These are phyloP conservation scores for Geodia barretti DNA, from an alignment of 37 sponge, comb jelly and placozoan genomes.

Conservation along the genomic window DNA sequence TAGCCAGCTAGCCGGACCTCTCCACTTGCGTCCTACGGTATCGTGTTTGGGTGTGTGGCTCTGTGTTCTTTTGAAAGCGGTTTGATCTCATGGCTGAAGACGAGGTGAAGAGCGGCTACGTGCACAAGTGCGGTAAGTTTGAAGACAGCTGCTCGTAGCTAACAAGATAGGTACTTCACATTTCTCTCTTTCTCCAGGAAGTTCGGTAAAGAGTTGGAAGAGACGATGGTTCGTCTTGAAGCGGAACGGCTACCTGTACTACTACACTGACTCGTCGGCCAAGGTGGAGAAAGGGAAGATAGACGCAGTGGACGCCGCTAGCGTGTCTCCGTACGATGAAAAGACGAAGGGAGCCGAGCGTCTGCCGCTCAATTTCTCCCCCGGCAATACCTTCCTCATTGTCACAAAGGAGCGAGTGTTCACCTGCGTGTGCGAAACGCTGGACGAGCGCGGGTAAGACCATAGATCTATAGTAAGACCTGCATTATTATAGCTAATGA, in stretches of 20 bases:
- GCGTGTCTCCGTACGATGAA: slow-evolving; percentile 5
- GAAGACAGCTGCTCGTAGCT: too few relatives aligned
- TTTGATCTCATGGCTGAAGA: too few relatives aligned
- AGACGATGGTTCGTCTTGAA: slow-evolving; percentile 59
- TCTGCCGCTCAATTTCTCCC: not conserved
- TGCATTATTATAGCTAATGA: not conserved
- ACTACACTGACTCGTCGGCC: slow-evolving; percentile 25
- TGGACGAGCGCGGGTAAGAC: slow-evolving; percentile 48
- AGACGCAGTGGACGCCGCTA: slow-evolving; percentile 44
- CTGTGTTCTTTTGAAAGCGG: too few relatives aligned
- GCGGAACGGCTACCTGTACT: slow-evolving; percentile 64
- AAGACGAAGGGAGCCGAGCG: slow-evolving; percentile 12
- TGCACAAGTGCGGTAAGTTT: slow-evolving; percentile 67
- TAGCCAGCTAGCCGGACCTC: too few relatives aligned
- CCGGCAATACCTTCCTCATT: slow-evolving; percentile 34
- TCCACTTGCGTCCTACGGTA: too few relatives aligned
- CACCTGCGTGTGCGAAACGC: slow-evolving; percentile 51
- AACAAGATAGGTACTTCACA: too few relatives aligned
- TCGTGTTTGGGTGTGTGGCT: too few relatives aligned
- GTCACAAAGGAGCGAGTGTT: slow-evolving; percentile 39
- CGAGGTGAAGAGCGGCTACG: slow-evolving; percentile 48
- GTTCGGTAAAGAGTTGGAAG: slow-evolving; percentile 55
- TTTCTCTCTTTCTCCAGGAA: slow-evolving; percentile 28
- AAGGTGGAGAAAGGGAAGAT: slow-evolving; percentile 59
- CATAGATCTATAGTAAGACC: not conserved